Conservation (phyloP, 2,797 vertebrate genomes). For the Danio aesculapii region DNA sequence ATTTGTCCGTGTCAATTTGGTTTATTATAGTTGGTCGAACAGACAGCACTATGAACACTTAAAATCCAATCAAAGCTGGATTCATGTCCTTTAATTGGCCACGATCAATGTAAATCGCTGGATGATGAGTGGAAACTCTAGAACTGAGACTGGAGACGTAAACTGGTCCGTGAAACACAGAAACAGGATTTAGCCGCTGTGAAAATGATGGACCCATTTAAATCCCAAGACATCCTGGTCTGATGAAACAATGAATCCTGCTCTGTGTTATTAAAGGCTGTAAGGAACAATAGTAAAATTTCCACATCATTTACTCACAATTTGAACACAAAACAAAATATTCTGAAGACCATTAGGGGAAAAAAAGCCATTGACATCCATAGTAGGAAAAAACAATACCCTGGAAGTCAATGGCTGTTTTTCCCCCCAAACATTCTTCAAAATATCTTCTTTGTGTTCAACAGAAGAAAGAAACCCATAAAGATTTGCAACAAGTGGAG, state of each 20-base stretch:
- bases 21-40: not conserved
- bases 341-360: no score
- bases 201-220: not conserved
- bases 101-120: not conserved
- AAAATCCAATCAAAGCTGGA: constrained; percentile 8
- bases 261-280: no score
- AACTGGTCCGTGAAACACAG: not conserved
- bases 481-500: no score
- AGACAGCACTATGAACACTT: not conserved
- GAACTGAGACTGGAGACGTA: not conserved
- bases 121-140: not conserved
- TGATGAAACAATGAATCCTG: not conserved
- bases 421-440: no score
- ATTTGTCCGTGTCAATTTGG: not conserved
- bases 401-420: no score
- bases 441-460: no score
- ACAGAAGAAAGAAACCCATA: no score
- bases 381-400: no score
- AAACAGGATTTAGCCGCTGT: not conserved
- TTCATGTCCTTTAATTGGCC: constrained; percentile 8
- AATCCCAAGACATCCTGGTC: not conserved
- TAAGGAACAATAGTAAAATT: no score
- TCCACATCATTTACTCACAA: no score
- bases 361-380: no score
- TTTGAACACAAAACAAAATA: no score